Evolutionary conservation across 2,797 vertebrate genomes (phyloP), one percentile per base, ranked within the genome.

Genomic region (Mergus octosetaceus): DNA sequence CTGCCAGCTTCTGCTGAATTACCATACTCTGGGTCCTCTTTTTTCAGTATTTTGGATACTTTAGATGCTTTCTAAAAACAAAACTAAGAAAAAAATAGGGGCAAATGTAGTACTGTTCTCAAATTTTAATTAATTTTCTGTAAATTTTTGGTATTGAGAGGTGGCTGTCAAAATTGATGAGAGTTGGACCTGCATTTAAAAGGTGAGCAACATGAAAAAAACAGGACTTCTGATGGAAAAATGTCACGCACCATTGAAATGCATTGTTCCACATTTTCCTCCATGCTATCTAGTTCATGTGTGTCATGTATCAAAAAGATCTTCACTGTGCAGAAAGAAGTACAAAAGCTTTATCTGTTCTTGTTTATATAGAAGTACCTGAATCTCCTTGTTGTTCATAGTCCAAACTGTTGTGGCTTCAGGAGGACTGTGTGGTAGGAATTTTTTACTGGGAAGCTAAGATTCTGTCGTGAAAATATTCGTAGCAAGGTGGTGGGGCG

Each of bases 391-490:
- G 30, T 49, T 86, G 53, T 85, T 90, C 16, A 5, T 89, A 30
- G 56, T 73, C 47, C 51, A 73, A 1, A 86, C 65, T 69, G 49
- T 87, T 83, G 34, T 73, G 60, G 13, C 53, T 90, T 94, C 49
- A 43, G 13, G 21, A 81, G n/a, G 21, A 36, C 51, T 76, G 8
- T 73, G 5, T 60, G 43, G 14, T 90, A 60, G 57, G 80, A 76
- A 64, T 74, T 73, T 79, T 45, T 79, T 93, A 49, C 74, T 73
- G 19, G 19, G 19, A 79, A 89, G 36, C 88, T 75, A 57, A 89
- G 57, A 32, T 74, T 75, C 47, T 87, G 34, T 68, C 24, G 22
- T 53, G 21, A n/a, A 84, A 49, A 10, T 64, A 49, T 43, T 79
- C 15, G 6, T 36, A 74, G 49, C 49, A 58, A 54, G 45, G 39